Conservation (phyloP, 2,113 vertebrate genomes). For the Syngnathoides biaculeatus region DNA sequence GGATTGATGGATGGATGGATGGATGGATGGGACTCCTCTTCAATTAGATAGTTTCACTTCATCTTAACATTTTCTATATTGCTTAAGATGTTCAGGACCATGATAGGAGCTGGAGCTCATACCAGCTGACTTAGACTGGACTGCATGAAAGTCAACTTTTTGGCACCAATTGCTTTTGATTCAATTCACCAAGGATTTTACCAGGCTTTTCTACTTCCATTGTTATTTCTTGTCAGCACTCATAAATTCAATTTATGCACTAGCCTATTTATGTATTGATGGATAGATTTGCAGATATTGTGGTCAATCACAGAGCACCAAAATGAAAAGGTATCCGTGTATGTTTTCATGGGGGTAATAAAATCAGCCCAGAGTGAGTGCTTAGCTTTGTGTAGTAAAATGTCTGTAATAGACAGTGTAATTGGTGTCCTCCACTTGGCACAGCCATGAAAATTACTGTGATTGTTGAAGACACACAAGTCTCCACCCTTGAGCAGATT, state of each 20-base stretch:
- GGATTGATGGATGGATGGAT: too few relatives aligned
- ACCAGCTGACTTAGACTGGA: too few relatives aligned
- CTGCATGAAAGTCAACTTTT: too few relatives aligned
- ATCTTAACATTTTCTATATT: too few relatives aligned
- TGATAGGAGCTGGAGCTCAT: too few relatives aligned
- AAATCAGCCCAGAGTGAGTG: neutral
- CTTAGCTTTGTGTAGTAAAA: slow-evolving; percentile 57
- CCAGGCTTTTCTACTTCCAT: too few relatives aligned
- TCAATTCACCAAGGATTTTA: neutral
- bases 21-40: too few relatives aligned
- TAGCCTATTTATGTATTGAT: too few relatives aligned
- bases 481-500: slow-evolving; percentile 72
- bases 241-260: too few relatives aligned
- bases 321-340: slow-evolving; percentile 35
- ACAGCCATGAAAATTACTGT: slow-evolving; percentile 67
- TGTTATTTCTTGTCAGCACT: too few relatives aligned
- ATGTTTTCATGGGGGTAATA: slow-evolving; percentile 20
- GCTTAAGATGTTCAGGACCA: too few relatives aligned
- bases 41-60: too few relatives aligned
- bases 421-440: slow-evolving; percentile 46
- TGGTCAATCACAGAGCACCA: slow-evolving; percentile 18
- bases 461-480: slow-evolving; percentile 70
- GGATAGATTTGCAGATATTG: neutral
- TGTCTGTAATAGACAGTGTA: slow-evolving; percentile 55
- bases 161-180: neutral